Evolutionary conservation across 2,888 invertebrate species (phyloP).

Genomic region (Kuschelorhynchus macadamiae): DNA sequence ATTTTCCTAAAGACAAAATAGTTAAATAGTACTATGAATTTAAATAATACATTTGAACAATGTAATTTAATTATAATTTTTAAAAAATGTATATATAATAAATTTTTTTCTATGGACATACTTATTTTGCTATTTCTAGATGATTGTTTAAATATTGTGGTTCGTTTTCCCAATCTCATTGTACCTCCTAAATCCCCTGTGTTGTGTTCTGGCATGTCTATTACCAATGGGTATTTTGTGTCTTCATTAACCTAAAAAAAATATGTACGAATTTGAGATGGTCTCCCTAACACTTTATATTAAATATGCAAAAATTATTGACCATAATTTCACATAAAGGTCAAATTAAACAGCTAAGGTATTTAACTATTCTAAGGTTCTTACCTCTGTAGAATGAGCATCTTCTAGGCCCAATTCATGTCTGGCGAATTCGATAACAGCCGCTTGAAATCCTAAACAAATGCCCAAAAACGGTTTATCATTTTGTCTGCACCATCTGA

Average conservation of each 20-base stretch:
- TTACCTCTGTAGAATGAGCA: slow-evolving; percentile 85
- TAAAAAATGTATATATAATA: too few species aligned
- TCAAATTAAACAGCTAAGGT: too few species aligned
- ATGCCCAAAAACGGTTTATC: slow-evolving; percentile 95
- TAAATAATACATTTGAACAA: too few species aligned
- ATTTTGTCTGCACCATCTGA: slow-evolving; percentile 92
- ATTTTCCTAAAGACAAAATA: slow-evolving; percentile 75
- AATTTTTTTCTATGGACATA: too few species aligned
- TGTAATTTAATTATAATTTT: too few species aligned
- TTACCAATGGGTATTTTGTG: slow-evolving; percentile 85
- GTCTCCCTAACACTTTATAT: too few species aligned
- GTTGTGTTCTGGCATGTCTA: slow-evolving; percentile 99
- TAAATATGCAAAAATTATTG: too few species aligned
- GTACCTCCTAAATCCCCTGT: slow-evolving; percentile 93
- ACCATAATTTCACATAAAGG: too few species aligned
- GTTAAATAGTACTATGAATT: too few species aligned
- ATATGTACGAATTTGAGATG: not conserved
- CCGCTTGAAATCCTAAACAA: slow-evolving; percentile 97
- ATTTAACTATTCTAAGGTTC: too few species aligned
- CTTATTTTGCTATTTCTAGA: slow-evolving; percentile 74
- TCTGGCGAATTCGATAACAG: slow-evolving; percentile 95
- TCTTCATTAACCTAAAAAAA: slow-evolving; percentile 70
- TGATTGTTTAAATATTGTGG: slow-evolving; percentile 81
- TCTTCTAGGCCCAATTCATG: slow-evolving; percentile 82
- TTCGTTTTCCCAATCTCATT: slow-evolving; percentile 96